Evolutionary conservation across 1,140 invertebrate species (phyloP).

Genomic region (Druon quercuslanigerum): DNA sequence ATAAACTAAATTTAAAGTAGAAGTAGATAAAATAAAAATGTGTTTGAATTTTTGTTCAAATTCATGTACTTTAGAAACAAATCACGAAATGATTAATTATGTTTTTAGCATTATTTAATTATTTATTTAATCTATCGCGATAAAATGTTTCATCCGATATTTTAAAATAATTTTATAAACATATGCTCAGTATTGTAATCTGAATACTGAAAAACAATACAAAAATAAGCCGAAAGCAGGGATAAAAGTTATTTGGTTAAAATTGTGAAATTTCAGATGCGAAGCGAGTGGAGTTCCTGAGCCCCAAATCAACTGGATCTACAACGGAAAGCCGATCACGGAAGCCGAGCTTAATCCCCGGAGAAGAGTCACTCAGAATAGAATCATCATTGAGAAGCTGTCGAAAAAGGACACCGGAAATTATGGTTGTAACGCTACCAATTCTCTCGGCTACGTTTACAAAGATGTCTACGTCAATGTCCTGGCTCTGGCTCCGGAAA

Average conservation of each 20-base stretch:
- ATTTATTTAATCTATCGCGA: too few relatives aligned
- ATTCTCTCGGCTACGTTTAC: constrained; percentile 98
- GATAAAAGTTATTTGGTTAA: background rate
- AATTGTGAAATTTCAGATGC: constrained; percentile 75
- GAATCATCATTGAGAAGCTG: constrained; percentile 89
- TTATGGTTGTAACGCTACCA: constrained; percentile 99
- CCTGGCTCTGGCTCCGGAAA: constrained; percentile 92
- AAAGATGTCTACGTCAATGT: constrained; percentile 99
- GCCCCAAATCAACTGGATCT: constrained; percentile 96
- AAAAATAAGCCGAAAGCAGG: too few relatives aligned
- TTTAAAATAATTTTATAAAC: too few relatives aligned
- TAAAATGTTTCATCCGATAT: too few relatives aligned
- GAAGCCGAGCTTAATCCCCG: constrained; percentile 86
- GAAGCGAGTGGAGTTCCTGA: constrained; percentile 90
- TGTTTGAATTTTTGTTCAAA: too few relatives aligned
- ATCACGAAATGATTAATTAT: too few relatives aligned
- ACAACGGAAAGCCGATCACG: constrained; percentile 93
- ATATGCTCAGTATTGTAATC: too few relatives aligned
- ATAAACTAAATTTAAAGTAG: too few relatives aligned
- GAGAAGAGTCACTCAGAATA: constrained; percentile 81
- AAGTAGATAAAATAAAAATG: too few relatives aligned
- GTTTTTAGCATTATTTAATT: too few relatives aligned
- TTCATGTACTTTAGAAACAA: too few relatives aligned
- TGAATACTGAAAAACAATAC: too few relatives aligned
- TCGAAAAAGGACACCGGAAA: constrained; percentile 95